Percentiles rank a stretch among this genome's conserved stretches.
Conservation (phyloP, 1,140 invertebrate genomes). For the Goniozus legneri region DNA sequence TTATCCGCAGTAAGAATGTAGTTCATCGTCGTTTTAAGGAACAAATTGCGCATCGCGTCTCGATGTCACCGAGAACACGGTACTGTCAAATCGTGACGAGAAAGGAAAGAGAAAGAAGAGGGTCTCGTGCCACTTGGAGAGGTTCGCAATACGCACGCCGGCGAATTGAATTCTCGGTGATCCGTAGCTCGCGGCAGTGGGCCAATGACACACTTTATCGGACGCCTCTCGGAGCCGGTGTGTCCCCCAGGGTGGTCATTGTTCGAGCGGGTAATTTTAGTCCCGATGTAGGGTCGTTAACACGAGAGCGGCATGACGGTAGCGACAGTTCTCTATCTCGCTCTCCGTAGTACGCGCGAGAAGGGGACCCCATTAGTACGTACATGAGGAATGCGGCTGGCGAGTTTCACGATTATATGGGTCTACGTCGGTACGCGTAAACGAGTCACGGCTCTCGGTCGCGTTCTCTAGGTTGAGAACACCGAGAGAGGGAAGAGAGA, state of each 20-base stretch:
- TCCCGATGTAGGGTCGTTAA: slow-evolving; percentile 1
- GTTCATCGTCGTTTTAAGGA: too few species aligned
- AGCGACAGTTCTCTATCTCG: slow-evolving; percentile 10
- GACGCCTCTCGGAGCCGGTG: too few species aligned
- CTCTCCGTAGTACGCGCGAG: background rate
- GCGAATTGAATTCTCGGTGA: background rate
- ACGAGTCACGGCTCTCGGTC: slow-evolving; percentile 1
- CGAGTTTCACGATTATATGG: slow-evolving; percentile 43
- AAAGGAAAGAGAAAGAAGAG: too few species aligned
- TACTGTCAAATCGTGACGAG: too few species aligned
- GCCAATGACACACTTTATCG: slow-evolving; percentile 12
- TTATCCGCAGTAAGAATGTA: too few species aligned
- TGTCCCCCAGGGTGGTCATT: too few species aligned
- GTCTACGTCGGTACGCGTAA: slow-evolving; percentile 18
- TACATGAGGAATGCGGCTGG: slow-evolving; percentile 39
- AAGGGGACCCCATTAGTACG: slow-evolving; percentile 17
- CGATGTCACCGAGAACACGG: too few species aligned
- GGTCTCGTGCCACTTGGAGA: too few species aligned
- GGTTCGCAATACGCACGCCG: too few species aligned
- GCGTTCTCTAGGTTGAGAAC: slow-evolving; percentile 48
- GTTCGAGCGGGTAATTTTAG: slow-evolving; percentile 5
- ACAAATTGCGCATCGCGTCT: too few species aligned
- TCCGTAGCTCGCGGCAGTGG: background rate
- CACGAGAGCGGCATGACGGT: slow-evolving; percentile 4
- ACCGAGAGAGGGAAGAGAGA: slow-evolving; percentile 23